Evolutionary conservation across 2,113 vertebrate species (phyloP), one percentile per base, ranked within the genome.

Genomic region (Microcebus ravelobensis): DNA sequence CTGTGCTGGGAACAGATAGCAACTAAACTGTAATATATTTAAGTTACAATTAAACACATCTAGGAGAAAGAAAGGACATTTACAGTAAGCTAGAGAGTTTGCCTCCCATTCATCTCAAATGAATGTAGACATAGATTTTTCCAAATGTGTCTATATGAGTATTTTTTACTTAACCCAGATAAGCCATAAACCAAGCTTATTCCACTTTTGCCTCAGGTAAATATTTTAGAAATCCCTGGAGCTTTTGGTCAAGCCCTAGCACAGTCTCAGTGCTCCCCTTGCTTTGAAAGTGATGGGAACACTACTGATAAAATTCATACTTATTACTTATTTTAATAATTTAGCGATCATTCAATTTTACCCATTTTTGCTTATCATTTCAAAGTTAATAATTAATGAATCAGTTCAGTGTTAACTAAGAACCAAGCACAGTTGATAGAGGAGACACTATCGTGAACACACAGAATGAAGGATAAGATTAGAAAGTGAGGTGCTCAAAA

Each of bases 91-190:
- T 52, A 1, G 70, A 81, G 31, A 59, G 63, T 80, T 81, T 77
- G 2, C 18, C 27, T 85, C 17, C 12, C 7, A 13, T 91, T 93
- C 25, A 88, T 29, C n/a, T 85, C 27, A 36, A 70, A 50, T 89
- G 21, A 95, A 80, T 77, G 5, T 6, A 76, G 8, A 59, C n/a
- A 84, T 68, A 25, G 5, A 67, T 80, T 92, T 95, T 27, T 63
- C 8, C 36, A 25, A 83, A 95, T 11, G 20, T 92, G 52, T 50
- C 29, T 31, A 18, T 86, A 18, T 92, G 57, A 95, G 57, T 90
- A 42, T 92, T 96, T 92, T 96, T 95, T 57, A 81, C 27, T 76
- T 67, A 82, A 81, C 6, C 20, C 71, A 91, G 23, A 71, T 57
- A 85, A 70, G n/a, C 11, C 6, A 13, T 34, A 85, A 27, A 85